Conservation (phyloP, 1,140 invertebrate species). For the Diorhabda elongata region DNA sequence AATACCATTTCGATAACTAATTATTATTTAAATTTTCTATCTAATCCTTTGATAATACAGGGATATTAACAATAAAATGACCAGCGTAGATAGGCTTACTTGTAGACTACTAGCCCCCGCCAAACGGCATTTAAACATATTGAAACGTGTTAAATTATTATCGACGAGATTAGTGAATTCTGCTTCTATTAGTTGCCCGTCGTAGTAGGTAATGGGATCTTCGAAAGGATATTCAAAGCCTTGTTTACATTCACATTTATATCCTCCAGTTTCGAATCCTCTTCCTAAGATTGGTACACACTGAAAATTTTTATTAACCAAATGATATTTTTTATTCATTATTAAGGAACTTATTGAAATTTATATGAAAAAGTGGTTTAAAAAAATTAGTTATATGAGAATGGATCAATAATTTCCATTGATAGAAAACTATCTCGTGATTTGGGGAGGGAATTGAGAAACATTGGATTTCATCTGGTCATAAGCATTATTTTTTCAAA, state of each 20-base stretch:
- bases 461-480: too few species aligned
- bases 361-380: too few species aligned
- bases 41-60: slow-evolving; percentile 24
- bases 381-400: not conserved
- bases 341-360: too few species aligned
- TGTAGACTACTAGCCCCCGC: slow-evolving; percentile 63
- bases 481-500: too few species aligned
- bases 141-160: slow-evolving; percentile 74
- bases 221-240: slow-evolving; percentile 97
- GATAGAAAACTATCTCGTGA: too few species aligned
- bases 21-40: slow-evolving; percentile 10
- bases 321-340: too few species aligned
- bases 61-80: slow-evolving; percentile 25
- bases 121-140: slow-evolving; percentile 87
- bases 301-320: slow-evolving; percentile 53
- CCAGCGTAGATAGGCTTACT: slow-evolving; percentile 27
- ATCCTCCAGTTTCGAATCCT: slow-evolving; percentile 89
- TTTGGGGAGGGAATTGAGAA: too few species aligned
- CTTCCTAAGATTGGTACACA: slow-evolving; percentile 90
- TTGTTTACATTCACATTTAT: slow-evolving; percentile 97
- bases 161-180: slow-evolving; percentile 85
- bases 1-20: not conserved
- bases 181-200: slow-evolving; percentile 92
- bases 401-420: not conserved
- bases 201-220: slow-evolving; percentile 90